phyloP scores from a whole-genome alignment of 1,140 invertebrate genomes.

The Drosophila asahinai region DNA sequence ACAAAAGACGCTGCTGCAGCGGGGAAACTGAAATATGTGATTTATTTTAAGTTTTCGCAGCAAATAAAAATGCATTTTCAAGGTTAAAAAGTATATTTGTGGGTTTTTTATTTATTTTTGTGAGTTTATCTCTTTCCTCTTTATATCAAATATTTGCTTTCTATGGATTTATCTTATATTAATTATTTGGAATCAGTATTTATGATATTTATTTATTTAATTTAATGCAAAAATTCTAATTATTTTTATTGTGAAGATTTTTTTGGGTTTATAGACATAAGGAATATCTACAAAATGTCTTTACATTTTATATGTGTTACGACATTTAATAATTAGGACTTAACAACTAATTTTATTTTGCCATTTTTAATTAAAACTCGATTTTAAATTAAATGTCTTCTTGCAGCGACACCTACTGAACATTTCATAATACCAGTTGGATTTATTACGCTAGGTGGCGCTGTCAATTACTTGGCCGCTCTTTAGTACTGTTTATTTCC shows the following conservation, averaged over 20 bases:
- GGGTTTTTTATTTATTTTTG: not conserved
- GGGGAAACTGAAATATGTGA: not conserved
- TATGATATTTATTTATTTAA: too few relatives aligned
- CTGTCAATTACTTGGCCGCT: not conserved
- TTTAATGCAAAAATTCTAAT: too few relatives aligned
- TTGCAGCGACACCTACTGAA: not conserved
- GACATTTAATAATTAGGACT: too few relatives aligned
- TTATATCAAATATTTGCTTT: too few relatives aligned
- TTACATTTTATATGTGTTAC: too few relatives aligned
- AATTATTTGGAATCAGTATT: too few relatives aligned
- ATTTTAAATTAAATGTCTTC: not conserved
- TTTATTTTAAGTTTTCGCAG: not conserved
- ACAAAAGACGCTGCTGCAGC: slow-evolving; percentile 9
- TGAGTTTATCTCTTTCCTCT: too few relatives aligned
- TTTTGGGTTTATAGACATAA: too few relatives aligned
- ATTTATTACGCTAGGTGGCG: not conserved
- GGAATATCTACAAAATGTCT: too few relatives aligned
- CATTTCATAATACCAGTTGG: not conserved
- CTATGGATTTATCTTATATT: too few relatives aligned
- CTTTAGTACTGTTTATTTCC: not conserved
- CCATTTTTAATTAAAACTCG: not conserved
- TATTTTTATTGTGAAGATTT: too few relatives aligned
- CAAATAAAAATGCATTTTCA: not conserved
- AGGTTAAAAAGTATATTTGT: not conserved
- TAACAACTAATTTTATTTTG: too few relatives aligned